Evolutionary conservation across 2,888 invertebrate genomes (phyloP), one percentile per base, ranked within the genome.

Genomic region (Nymphalis polychloros): DNA sequence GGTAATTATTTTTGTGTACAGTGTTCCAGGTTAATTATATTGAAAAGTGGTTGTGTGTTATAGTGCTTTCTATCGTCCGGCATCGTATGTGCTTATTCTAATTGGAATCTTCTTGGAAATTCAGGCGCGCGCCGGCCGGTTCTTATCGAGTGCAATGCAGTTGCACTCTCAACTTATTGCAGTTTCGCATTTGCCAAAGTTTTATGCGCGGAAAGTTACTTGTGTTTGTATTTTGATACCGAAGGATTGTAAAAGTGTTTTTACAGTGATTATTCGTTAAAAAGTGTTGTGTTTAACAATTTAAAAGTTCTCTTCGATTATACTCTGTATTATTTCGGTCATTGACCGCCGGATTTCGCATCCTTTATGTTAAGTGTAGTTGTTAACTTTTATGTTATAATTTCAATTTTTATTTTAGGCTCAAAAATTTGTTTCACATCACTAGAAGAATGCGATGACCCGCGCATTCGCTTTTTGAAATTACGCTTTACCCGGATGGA

Each of bases 151-250:
- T 91, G 92, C 92, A 91, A 87, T 92, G 92, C 91, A 92, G 91
- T 92, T 93, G 93, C 93, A 93, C 87, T 92, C 87, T 88, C 87
- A 92, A 93, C 92, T 92, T 92, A 92, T 90, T 93, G 93, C 93
- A 93, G 88, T 93, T 92, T 91, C 90, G 89, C 88, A 91, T 88
- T 87, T 81, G 82, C 79, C 80, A 89, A 92, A 92, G 87, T 92
- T 92, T 87, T 84, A 85, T 86, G 86, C 88, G 89, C 87, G 87
- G 85, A 92, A 92, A 90, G 89, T 92, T 92, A 89, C 81, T 85
- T 83, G 88, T 90, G 90, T 78, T 84, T 79, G 73, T 84, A 81
- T 81, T 79, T 84, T 79, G 77, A 76, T 80, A 78, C 73, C 79
- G 79, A 82, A 83, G 84, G 83, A 88, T 82, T 84, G 76, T 82